Evolutionary conservation across 2,888 invertebrate species (phyloP).

Genomic region (Craniophora ligustri): DNA sequence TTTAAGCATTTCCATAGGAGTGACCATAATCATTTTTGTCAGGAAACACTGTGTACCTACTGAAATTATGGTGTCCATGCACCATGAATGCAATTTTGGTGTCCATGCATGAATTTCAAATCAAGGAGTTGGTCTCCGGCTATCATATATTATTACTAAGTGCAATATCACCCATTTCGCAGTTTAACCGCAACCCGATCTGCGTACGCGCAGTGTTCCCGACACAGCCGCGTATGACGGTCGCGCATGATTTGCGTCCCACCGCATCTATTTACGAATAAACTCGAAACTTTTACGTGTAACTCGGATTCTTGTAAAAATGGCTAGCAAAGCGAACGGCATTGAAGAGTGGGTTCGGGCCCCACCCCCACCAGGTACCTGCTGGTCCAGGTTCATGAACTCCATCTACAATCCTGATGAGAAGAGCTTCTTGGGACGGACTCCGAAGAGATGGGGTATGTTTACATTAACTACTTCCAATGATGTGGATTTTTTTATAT

Average conservation of each 20-base stretch:
- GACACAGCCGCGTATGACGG: constrained; percentile 55
- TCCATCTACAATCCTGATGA: constrained; percentile 78
- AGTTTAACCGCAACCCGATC: constrained; percentile 37
- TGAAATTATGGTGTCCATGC: too few relatives aligned
- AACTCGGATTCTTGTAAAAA: constrained; percentile 34
- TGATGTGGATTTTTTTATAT: too few relatives aligned
- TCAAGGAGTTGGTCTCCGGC: too few relatives aligned
- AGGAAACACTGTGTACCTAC: too few relatives aligned
- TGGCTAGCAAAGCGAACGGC: constrained; percentile 77
- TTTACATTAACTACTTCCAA: constrained; percentile 5
- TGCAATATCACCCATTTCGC: constrained; percentile 16
- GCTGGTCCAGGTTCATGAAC: constrained; percentile 65
- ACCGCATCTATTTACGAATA: neutral
- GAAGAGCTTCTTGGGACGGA: constrained; percentile 79
- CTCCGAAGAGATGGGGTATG: constrained; percentile 84
- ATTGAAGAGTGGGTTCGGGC: constrained; percentile 79
- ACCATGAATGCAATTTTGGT: too few relatives aligned
- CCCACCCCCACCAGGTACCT: constrained; percentile 69
- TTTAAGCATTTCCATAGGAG: too few relatives aligned
- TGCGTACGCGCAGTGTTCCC: constrained; percentile 67
- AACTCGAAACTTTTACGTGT: constrained; percentile 6
- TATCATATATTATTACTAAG: too few relatives aligned
- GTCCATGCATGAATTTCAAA: too few relatives aligned
- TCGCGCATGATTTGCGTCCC: constrained; percentile 42
- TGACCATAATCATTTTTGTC: too few relatives aligned